phyloP scores from a whole-genome alignment of 1,140 invertebrate species.

The Eriocheir sinensis region DNA sequence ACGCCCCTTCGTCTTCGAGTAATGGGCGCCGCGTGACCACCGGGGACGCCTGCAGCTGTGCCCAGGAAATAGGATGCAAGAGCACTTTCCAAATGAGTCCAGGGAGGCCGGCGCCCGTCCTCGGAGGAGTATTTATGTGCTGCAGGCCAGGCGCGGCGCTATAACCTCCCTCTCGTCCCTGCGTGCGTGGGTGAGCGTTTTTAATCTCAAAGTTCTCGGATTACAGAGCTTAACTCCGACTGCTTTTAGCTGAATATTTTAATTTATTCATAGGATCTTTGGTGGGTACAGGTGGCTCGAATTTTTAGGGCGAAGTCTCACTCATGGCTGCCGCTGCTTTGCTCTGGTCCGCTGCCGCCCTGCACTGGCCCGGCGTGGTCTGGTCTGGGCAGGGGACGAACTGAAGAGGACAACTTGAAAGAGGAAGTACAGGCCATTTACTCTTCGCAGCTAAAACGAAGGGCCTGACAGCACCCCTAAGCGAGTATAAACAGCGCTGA shows the following conservation, averaged over 20 bases:
- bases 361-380: too few relatives aligned
- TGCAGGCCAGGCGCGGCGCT: background rate
- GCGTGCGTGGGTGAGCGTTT: background rate
- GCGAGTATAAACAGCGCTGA: background rate
- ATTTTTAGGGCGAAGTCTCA: background rate
- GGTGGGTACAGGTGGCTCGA: conserved; percentile 6
- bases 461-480: background rate
- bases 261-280: conserved; percentile 17
- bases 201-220: conserved; percentile 25
- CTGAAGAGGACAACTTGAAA: conserved; percentile 2
- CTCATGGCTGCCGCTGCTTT: background rate
- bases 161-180: conserved; percentile 11
- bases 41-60: background rate
- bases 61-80: conserved; percentile 13
- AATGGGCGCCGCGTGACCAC: conserved; percentile 9
- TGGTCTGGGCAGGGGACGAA: background rate
- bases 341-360: too few relatives aligned
- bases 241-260: conserved; percentile 17
- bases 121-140: conserved; percentile 15
- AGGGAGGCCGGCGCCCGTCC: background rate
- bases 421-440: conserved; percentile 15
- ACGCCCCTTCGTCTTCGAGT: background rate
- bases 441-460: conserved; percentile 23
- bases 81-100: conserved; percentile 23
- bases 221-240: background rate